Percentiles rank a stretch among this genome's conserved stretches.
Evolutionary conservation across 2,113 vertebrate species (phyloP).

Genomic region (Fregata magnificens): DNA sequence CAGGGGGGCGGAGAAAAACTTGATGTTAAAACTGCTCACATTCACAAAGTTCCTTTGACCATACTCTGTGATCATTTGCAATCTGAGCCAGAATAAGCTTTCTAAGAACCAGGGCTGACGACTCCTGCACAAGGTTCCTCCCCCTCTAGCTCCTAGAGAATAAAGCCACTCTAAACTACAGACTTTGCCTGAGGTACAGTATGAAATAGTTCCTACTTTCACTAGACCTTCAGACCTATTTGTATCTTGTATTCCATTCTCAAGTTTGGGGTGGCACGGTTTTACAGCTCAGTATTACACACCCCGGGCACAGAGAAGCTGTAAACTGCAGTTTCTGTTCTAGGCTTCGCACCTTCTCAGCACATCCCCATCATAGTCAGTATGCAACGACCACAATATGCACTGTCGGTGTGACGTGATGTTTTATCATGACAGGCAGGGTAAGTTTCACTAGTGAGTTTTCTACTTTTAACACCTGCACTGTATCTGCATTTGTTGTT

Average conservation of each 20-base stretch:
- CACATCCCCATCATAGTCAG: background rate
- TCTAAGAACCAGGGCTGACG: background rate
- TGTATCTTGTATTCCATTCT: background rate
- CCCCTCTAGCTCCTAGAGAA: background rate
- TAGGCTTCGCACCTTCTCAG: background rate
- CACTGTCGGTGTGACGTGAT: rapidly evolving
- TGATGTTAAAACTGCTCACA: background rate
- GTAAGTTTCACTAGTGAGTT: background rate
- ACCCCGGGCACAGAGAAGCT: background rate
- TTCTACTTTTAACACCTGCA: background rate
- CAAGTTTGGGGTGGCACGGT: background rate
- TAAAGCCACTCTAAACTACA: background rate
- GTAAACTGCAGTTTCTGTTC: background rate
- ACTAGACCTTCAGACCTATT: background rate
- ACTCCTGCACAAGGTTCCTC: background rate
- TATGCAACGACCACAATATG: background rate
- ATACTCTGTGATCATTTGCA: background rate
- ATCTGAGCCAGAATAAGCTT: background rate
- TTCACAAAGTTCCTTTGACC: background rate
- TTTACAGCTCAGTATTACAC: background rate
- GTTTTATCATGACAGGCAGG: background rate
- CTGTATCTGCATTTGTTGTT: background rate
- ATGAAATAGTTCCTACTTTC: background rate
- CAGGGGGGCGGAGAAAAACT: background rate
- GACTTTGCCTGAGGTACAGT: background rate